Evolutionary conservation across 2,797 vertebrate species (phyloP), one percentile per base, ranked within the genome.

Genomic region (Bovichtus diacanthus): DNA sequence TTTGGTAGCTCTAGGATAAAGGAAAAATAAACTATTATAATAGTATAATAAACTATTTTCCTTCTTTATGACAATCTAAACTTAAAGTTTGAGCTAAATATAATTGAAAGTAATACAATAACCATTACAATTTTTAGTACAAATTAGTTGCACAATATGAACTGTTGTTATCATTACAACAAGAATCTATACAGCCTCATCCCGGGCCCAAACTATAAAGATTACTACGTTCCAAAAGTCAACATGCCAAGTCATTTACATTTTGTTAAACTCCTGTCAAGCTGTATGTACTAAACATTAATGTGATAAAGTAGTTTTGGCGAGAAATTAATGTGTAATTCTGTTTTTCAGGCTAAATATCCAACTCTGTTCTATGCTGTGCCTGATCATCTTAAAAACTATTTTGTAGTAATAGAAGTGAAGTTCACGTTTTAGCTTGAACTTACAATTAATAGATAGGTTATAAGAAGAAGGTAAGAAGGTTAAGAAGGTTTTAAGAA

Each of bases 131-230:
- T 27, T 3, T 4, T 23, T 23, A 39, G 2, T 43, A 10, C 2
- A 58, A 12, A 55, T 81, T 21, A 63, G 55, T 36, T 65, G 3
- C 29, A 55, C 18, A 65, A 25, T 13, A 9, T 16, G 15, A 9
- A 0, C 51, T 67, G 4, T 60, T 6, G 47, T 47, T 47, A 74
- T 61, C 38, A 27, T 44, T 1, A 49, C n/a, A 69, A 39, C 54
- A 49, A 31, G 9, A 56, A 80, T 82, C 53, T 56, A 23, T 53
- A 65, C 12, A 39, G 31, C 6, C 66, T 85, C 87, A 90, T 88
- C 85, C 80, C 29, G 10, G 50, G 46, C 67, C 10, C 66, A 88
- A 82, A 83, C 89, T 89, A 80, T 73, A 10, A 70, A 64, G 59
- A 77, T 74, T 75, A 55, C 46, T n/a, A 13, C 0, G 49, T 65